phyloP scores from a whole-genome alignment of 2,797 vertebrate genomes.

The Acipenser ruthenus region DNA sequence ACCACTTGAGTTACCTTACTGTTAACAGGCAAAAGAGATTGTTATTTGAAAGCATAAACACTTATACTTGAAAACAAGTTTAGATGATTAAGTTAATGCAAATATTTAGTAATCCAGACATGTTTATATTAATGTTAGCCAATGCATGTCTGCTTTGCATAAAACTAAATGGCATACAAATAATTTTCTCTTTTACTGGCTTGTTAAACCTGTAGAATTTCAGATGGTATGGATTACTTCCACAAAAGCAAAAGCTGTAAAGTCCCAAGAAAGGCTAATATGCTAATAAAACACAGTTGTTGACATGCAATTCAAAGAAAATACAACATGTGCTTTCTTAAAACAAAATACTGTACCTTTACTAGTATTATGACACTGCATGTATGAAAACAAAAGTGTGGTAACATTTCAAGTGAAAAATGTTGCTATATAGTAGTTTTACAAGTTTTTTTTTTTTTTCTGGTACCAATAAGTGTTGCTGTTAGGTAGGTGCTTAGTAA shows the following conservation, averaged over 20 bases:
- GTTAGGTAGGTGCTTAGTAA: too few relatives aligned
- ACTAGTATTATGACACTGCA: slow-evolving; percentile 4
- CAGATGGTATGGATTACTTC: slow-evolving; percentile 15
- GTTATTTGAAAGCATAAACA: too few relatives aligned
- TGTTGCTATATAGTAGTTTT: too few relatives aligned
- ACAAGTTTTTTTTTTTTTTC: too few relatives aligned
- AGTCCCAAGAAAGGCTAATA: slow-evolving; percentile 15
- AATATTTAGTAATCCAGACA: slow-evolving; percentile 4
- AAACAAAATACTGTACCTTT: slow-evolving; percentile 1
- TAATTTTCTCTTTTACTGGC: slow-evolving; percentile 22
- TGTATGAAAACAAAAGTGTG: not conserved
- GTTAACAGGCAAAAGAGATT: too few relatives aligned
- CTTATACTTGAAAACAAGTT: too few relatives aligned
- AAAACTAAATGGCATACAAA: slow-evolving; percentile 10
- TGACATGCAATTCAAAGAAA: slow-evolving; percentile 1
- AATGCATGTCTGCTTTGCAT: slow-evolving; percentile 5
- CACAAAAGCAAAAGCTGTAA: slow-evolving; percentile 16
- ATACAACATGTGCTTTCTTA: slow-evolving; percentile 2
- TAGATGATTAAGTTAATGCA: not conserved
- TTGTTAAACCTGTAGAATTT: slow-evolving; percentile 16
- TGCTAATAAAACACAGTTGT: slow-evolving; percentile 18
- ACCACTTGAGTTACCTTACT: too few relatives aligned
- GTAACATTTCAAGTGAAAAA: too few relatives aligned
- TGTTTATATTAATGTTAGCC: slow-evolving; percentile 1
- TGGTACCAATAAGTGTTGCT: too few relatives aligned